These are phyloP conservation scores for Acholoe squamosa DNA, from an alignment of 2,888 invertebrate genomes.

Conservation along the genomic window DNA sequence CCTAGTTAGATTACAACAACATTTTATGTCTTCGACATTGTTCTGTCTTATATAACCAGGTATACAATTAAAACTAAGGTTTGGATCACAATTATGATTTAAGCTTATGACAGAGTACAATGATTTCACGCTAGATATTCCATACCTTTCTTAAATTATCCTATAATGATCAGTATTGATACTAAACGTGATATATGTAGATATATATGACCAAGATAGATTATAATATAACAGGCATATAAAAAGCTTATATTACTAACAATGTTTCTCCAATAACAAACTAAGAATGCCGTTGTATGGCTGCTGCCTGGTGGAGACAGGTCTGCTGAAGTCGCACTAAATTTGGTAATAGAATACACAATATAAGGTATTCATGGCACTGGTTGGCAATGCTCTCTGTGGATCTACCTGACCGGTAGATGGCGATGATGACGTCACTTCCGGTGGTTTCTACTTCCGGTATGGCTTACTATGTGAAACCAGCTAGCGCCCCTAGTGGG, in stretches of 20 bases:
- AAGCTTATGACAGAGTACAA: not conserved
- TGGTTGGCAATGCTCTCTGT: constrained; percentile 39
- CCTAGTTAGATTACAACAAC: not conserved
- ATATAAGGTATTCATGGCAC: constrained; percentile 13
- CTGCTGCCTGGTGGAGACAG: constrained; percentile 15
- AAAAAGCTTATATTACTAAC: not conserved
- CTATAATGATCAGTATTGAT: constrained; percentile 3
- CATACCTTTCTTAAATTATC: constrained; percentile 5
- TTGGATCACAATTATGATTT: not conserved
- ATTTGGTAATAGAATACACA: not conserved
- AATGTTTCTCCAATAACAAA: not conserved
- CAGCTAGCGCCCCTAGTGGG: constrained; percentile 19
- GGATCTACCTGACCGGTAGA: not conserved
- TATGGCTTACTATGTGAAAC: constrained; percentile 24
- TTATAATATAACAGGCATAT: not conserved
- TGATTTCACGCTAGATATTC: constrained; percentile 3
- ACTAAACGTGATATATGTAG: constrained; percentile 18
- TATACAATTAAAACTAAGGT: not conserved
- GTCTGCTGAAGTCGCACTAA: not conserved
- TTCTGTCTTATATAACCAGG: not conserved
- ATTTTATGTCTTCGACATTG: not conserved
- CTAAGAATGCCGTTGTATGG: not conserved
- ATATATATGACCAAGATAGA: constrained; percentile 1
- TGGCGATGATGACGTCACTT: constrained; percentile 49
- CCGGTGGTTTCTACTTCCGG: not conserved